Evolutionary conservation across 2,113 vertebrate genomes (phyloP), one percentile per base, ranked within the genome.

Genomic region (Myotis lucifugus): DNA sequence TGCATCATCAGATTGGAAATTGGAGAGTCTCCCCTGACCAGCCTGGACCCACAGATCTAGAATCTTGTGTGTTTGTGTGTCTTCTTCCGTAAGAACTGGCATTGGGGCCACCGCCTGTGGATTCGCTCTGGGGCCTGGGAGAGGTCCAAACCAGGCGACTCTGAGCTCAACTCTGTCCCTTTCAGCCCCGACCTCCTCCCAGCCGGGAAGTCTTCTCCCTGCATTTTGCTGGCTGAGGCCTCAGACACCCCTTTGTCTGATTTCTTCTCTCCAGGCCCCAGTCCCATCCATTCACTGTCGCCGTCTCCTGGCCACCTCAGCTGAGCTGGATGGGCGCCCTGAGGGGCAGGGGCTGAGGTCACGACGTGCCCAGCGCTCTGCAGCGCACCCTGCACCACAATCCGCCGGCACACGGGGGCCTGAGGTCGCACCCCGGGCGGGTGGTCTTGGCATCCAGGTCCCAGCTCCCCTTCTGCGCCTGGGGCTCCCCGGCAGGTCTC

Each of bases 381-480:
- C 52, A 66, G 59, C 1, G 6, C 21, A 18, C 21, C 5, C 29
- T 9, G 32, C 37, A 25, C 54, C 37, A 42, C 7, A 13, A 37
- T 37, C 37, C 37, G 37, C 0, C 98, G 98, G 98, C 98, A 98
- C 97, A 98, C 74, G 0, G 98, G 98, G 0, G 98, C 90, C 97
- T 98, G 93, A 97, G 97, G 97, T 95, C 93, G 0, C 97, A 97
- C 96, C 98, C 92, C 42, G 0, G 61, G 96, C 23, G 98, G 99
- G 98, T 76, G 97, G 25, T 98, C 98, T 66, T 98, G 98, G 21
- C 97, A n/a, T 98, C 0, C 98, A 99, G 70, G 98, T 98, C 1
- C 98, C 98, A 0, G 98, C 98, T 0, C 95, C 98, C 27, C 98
- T 0, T 27, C 37, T 82, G 52, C 52, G 74, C 0, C 0, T 8